Evolutionary conservation across 2,113 vertebrate species (phyloP), one percentile per base, ranked within the genome.

Genomic region (Trichechus manatus): DNA sequence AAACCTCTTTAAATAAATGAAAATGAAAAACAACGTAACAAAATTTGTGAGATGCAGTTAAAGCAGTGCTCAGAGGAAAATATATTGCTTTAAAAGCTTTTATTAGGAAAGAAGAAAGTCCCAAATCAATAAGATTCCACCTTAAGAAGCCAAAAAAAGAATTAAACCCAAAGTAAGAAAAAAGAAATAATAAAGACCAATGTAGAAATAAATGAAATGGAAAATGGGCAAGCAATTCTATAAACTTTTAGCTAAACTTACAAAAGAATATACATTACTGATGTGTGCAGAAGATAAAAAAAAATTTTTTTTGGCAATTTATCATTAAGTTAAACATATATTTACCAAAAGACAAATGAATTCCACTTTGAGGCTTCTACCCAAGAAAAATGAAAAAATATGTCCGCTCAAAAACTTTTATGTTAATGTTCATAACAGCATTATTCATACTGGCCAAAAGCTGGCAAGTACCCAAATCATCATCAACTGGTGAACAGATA

Each of bases 341-440:
- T 66, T 66, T 29, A 81, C 23, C 81, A 29, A 81, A 36, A 79
- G 50, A 7, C 22, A 15, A 89, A 80, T 61, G 70, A 59, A 78
- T 72, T 11, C 77, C 36, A 23, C 63, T 75, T 61, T 63, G 13
- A 91, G 89, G 82, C 78, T 84, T 36, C 79, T 56, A 59, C 93
- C 42, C 90, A 82, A 93, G 94, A 91, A 93, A 90, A 97, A 84
- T 6, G 72, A 89, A 89, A 89, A 91, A 85, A 89, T 89, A 61
- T 0, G 27, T 79, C 66, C 84, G 59, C 50, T 0, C 7, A 42
- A 74, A 77, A 70, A 68, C 74, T 64, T 81, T 47, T 53, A 27
- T 20, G 44, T 1, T 66, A 72, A 50, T n/a, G 25, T 53, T 47
- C 81, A 7, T 29, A 33, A 80, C 5, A 70, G 84, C 61, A 44